Percentiles rank a stretch among this genome's conserved stretches.
These are phyloP conservation scores for Cheilosia pagana DNA, from an alignment of 2,888 invertebrate species.

Conservation along the genomic window DNA sequence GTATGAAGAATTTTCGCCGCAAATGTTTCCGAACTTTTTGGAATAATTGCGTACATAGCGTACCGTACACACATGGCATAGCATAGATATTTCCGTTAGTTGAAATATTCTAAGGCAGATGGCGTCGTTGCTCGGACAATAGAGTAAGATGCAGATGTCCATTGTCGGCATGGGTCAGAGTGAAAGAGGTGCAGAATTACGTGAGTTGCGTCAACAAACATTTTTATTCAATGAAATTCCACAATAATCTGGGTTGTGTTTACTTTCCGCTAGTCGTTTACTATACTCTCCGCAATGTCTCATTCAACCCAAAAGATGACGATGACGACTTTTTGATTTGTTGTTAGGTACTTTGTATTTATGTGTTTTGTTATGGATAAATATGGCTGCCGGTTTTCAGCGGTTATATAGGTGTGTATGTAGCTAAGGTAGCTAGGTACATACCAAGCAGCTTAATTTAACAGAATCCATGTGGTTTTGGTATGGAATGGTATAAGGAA, in stretches of 20 bases:
- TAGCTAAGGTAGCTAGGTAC: too few relatives aligned
- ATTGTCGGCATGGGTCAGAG: constrained; percentile 24
- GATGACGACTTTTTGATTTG: constrained; percentile 28
- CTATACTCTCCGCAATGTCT: constrained; percentile 1
- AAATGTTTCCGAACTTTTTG: constrained; percentile 67
- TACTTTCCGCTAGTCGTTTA: constrained; percentile 63
- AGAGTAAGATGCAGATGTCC: constrained; percentile 47
- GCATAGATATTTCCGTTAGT: constrained; percentile 68
- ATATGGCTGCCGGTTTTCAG: constrained; percentile 61
- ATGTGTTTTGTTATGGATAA: constrained; percentile 38
- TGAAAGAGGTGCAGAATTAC: constrained; percentile 42
- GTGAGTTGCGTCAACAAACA: constrained; percentile 67
- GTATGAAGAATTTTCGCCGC: constrained; percentile 67
- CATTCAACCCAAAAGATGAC: constrained; percentile 43
- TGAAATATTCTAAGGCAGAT: constrained; percentile 71
- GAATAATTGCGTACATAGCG: constrained; percentile 69
- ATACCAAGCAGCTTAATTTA: too few relatives aligned
- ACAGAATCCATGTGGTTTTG: too few relatives aligned
- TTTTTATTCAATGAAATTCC: constrained; percentile 75
- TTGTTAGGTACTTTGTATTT: constrained; percentile 16
- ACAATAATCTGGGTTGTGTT: constrained; percentile 73
- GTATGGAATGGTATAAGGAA: constrained; percentile 4
- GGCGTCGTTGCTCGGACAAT: constrained; percentile 45
- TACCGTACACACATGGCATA: too few relatives aligned
- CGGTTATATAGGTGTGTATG: constrained; percentile 34